Conservation (phyloP, 1,140 invertebrate species). For the Carposina sasakii region DNA sequence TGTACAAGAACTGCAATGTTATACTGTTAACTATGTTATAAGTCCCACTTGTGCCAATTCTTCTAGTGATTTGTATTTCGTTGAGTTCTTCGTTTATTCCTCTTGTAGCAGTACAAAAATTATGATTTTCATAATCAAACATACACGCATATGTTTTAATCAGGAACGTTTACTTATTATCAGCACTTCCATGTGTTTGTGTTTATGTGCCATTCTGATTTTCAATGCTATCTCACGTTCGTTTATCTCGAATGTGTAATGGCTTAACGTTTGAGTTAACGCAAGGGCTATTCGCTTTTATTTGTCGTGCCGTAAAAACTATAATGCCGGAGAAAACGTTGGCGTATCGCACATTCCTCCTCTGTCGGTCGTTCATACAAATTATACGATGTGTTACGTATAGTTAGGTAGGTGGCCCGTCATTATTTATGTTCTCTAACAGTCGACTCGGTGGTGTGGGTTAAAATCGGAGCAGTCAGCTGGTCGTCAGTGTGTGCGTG, state of each 20-base stretch:
- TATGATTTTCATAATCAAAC: too few relatives aligned
- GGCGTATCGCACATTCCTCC: conserved; percentile 59
- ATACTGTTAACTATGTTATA: too few relatives aligned
- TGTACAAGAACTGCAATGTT: too few relatives aligned
- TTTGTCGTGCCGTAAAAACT: conserved; percentile 44
- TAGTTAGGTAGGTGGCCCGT: conserved; percentile 68
- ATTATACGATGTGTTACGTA: conserved; percentile 67
- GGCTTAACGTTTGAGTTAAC: conserved; percentile 41
- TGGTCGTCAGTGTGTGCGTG: conserved; percentile 63
- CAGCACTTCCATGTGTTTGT: conserved; percentile 46
- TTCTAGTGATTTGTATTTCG: too few relatives aligned
- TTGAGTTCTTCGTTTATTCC: too few relatives aligned
- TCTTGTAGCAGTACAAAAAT: too few relatives aligned
- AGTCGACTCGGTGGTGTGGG: conserved; percentile 58
- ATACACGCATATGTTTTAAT: too few relatives aligned
- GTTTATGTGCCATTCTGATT: conserved; percentile 57
- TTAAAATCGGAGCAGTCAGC: conserved; percentile 72
- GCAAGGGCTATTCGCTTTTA: conserved; percentile 44
- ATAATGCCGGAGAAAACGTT: conserved; percentile 44
- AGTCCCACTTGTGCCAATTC: too few relatives aligned
- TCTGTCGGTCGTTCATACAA: conserved; percentile 58
- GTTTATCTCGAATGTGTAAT: conserved; percentile 28
- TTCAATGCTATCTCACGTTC: conserved; percentile 62
- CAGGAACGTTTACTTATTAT: too few relatives aligned
- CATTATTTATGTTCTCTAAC: conserved; percentile 73